Percentiles rank a stretch among this genome's conserved stretches.
Evolutionary conservation across 2,797 vertebrate genomes (phyloP).

Genomic region (Varecia variegata): DNA sequence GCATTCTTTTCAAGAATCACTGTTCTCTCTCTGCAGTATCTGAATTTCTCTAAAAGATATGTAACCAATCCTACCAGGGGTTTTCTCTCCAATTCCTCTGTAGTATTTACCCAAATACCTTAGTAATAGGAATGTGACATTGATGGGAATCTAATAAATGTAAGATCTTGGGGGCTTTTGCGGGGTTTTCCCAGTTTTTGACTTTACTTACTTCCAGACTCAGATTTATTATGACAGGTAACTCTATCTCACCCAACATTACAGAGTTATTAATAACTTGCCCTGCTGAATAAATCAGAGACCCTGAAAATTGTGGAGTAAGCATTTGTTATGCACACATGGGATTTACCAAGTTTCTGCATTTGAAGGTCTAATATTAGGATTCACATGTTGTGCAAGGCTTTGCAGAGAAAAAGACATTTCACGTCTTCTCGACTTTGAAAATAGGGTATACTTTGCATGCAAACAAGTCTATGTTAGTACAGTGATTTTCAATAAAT

Average conservation of each 20-base stretch:
- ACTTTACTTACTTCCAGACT: slow-evolving; percentile 49
- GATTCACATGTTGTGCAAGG: slow-evolving; percentile 61
- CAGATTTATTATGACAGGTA: slow-evolving; percentile 63
- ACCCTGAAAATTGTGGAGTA: slow-evolving; percentile 72
- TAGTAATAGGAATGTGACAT: slow-evolving; percentile 29
- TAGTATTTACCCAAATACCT: slow-evolving; percentile 9
- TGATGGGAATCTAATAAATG: slow-evolving; percentile 61
- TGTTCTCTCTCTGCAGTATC: background rate
- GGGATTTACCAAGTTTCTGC: slow-evolving; percentile 65
- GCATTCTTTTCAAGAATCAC: background rate
- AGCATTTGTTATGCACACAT: slow-evolving; percentile 71
- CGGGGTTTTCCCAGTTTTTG: slow-evolving; percentile 48
- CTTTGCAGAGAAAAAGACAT: slow-evolving; percentile 60
- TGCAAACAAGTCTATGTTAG: slow-evolving; percentile 60
- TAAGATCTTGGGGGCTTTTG: slow-evolving; percentile 22
- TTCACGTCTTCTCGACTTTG: slow-evolving; percentile 57
- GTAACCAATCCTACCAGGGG: background rate
- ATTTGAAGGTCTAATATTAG: slow-evolving; percentile 77
- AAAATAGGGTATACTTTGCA: slow-evolving; percentile 65
- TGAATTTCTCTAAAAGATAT: slow-evolving; percentile 38
- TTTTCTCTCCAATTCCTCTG: background rate
- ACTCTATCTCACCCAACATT: slow-evolving; percentile 51
- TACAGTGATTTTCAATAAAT: slow-evolving; percentile 60
- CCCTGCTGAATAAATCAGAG: slow-evolving; percentile 77
- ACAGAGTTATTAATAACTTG: slow-evolving; percentile 77